Evolutionary conservation across 2,113 vertebrate genomes (phyloP), one percentile per base, ranked within the genome.

Genomic region (Corythornis cristatus): DNA sequence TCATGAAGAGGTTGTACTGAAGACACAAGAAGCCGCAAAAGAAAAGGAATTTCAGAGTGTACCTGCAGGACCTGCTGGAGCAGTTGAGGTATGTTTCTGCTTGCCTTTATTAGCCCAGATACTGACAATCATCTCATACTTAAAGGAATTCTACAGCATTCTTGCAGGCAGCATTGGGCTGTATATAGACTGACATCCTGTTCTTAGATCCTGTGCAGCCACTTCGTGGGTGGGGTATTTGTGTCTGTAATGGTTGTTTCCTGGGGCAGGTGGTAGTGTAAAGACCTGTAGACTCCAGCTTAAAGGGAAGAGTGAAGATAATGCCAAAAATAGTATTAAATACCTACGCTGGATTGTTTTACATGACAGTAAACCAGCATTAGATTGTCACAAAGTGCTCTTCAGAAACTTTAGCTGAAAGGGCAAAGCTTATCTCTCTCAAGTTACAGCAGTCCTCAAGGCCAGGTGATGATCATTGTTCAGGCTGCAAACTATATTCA

Each of bases 31-130:
- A 88, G 99, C 99, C 28, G 99, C 98, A 0, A 99, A 99, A 91
- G 99, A 99, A 93, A 99, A 99, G 84, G 99, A 99, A 83, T 98
- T 99, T 93, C 98, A 99, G 82, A 99, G 98, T 90, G 99, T 99
- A 20, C 98, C 98, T 31, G 99, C 99, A 77, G 98, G 99, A 28
- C 98, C 99, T 64, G 99, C 99, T 89, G 99, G 99, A 89, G 98
- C 98, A 15, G 98, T 98, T 26, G 99, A 99, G 98, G 99, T 99
- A 95, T 94, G 42, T 72, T 76, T 56, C 23, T 72, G 17, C 13
- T 61, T 88, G 25, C 7, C 8, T 66, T 71, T 42, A 31, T 7
- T 33, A 74, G 18, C 51, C 29, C 29, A 40, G 15, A 25, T 29
- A 28, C 22, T 25, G 29, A 50, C 43, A 68, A 18, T 43, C 7